A percentile compares a stretch with the other conserved stretches of the same genome.
These are phyloP conservation scores for Neodiprion pinetum DNA, from an alignment of 1,140 invertebrate genomes.

Conservation along the genomic window DNA sequence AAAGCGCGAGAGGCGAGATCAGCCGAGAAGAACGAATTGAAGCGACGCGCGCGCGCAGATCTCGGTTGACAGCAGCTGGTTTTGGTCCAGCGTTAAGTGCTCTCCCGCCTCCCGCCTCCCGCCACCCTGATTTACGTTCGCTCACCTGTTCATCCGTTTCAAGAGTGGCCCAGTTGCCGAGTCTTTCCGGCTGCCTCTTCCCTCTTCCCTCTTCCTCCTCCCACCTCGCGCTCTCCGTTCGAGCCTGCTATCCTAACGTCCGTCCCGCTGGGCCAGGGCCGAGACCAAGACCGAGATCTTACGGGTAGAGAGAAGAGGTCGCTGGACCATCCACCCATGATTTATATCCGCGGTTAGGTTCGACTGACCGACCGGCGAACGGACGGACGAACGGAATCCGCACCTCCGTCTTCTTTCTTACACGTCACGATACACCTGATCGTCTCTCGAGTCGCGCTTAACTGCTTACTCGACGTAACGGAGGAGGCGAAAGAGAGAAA, in stretches of 20 bases:
- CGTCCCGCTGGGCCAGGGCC: not conserved
- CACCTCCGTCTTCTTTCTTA: not conserved
- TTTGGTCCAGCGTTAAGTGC: constrained; percentile 34
- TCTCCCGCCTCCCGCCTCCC: constrained; percentile 16
- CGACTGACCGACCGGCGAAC: too few species aligned
- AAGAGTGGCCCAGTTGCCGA: constrained; percentile 35
- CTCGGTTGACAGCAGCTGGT: constrained; percentile 37
- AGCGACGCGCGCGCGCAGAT: not conserved
- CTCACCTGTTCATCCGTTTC: constrained; percentile 51
- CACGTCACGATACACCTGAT: too few species aligned
- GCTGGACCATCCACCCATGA: too few species aligned
- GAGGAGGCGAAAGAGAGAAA: not conserved
- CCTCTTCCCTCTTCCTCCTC: not conserved
- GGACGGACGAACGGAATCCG: too few species aligned
- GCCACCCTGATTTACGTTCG: constrained; percentile 47
- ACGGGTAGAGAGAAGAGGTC: too few species aligned
- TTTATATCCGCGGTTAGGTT: too few species aligned
- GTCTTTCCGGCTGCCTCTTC: constrained; percentile 35
- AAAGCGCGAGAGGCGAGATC: too few species aligned
- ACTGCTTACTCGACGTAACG: not conserved
- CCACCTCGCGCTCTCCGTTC: constrained; percentile 14
- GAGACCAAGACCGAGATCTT: not conserved
- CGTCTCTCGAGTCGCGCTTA: too few species aligned
- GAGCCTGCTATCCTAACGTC: not conserved
- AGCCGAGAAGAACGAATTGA: not conserved